phyloP scores from a whole-genome alignment of 2,113 vertebrate species.

The Craseonycteris thonglongyai region DNA sequence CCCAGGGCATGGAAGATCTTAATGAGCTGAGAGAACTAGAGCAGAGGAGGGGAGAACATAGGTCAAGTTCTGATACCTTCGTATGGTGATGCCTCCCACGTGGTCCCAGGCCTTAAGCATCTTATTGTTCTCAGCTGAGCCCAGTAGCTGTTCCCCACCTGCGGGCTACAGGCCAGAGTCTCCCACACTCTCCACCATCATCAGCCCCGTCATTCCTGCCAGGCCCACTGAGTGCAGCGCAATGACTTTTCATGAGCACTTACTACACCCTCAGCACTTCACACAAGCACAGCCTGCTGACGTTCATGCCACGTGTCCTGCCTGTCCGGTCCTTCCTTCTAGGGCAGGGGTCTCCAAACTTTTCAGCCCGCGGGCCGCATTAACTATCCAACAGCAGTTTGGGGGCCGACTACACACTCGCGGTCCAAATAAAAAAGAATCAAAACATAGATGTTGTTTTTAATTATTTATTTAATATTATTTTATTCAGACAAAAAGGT shows the following conservation, averaged over 20 bases:
- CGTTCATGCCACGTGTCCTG: neutral
- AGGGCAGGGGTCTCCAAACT: too few relatives aligned
- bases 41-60: slow-evolving; percentile 52
- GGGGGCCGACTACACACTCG: too few relatives aligned
- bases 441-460: too few relatives aligned
- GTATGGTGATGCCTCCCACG: neutral
- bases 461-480: too few relatives aligned
- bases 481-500: too few relatives aligned
- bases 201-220: neutral
- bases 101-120: neutral
- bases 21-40: slow-evolving; percentile 97
- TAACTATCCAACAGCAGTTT: too few relatives aligned
- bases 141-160: too few relatives aligned
- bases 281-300: neutral
- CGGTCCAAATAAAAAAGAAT: too few relatives aligned
- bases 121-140: neutral
- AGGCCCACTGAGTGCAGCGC: neutral
- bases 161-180: neutral
- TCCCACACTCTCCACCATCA: too few relatives aligned
- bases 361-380: too few relatives aligned
- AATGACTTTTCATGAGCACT: neutral
- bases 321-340: neutral
- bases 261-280: neutral
- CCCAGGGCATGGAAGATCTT: slow-evolving; percentile 93
- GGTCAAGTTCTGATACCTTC: neutral